These are phyloP conservation scores for Scortum barcoo DNA, from an alignment of 2,113 vertebrate species.

Conservation along the genomic window DNA sequence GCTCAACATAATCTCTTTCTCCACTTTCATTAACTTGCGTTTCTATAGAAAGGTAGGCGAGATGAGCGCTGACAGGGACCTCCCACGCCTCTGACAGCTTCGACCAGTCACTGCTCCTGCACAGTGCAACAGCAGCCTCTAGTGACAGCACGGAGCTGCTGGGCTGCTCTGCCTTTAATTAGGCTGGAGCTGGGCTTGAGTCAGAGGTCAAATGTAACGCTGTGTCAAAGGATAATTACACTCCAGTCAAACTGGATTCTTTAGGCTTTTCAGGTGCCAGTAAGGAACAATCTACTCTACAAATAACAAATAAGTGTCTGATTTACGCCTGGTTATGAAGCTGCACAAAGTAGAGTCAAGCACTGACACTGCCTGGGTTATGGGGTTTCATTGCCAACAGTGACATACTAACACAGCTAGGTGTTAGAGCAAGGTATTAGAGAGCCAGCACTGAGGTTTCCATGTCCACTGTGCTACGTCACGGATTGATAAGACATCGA, in stretches of 20 bases:
- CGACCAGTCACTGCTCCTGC: conserved; percentile 11
- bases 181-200: neutral
- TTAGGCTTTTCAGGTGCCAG: neutral
- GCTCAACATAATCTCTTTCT: conserved; percentile 80
- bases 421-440: neutral
- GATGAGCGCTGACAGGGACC: conserved; percentile 63
- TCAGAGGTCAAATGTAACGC: conserved; percentile 15
- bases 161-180: neutral
- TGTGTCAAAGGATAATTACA: conserved; percentile 40
- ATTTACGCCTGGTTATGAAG: neutral
- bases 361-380: neutral
- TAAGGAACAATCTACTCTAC: neutral
- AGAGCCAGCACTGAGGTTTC: neutral
- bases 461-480: neutral
- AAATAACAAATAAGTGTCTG: conserved; percentile 3
- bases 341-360: neutral
- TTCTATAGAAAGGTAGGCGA: conserved; percentile 69
- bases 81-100: conserved; percentile 42
- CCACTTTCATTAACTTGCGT: conserved; percentile 80
- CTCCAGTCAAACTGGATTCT: neutral
- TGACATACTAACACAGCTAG: neutral
- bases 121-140: conserved; percentile 79
- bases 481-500: neutral
- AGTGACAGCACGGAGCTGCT: conserved; percentile 8
- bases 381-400: neutral